Base-by-base conservation (phyloP, 2,797 vertebrate genomes). In the Vultur gryphus region DNA sequence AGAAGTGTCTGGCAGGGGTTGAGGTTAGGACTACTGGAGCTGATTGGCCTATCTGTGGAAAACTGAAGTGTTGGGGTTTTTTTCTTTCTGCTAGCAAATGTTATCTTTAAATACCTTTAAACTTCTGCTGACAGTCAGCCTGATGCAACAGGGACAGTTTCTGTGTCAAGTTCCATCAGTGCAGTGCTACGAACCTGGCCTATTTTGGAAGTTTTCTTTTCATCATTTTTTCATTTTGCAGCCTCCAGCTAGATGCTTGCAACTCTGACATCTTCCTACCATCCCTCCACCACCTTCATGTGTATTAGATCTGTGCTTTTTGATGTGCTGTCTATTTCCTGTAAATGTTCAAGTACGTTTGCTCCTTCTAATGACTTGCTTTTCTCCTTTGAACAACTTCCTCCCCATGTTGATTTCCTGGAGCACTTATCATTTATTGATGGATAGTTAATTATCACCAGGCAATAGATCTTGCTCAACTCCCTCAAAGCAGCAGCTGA, bases 361-460 rank as follows among this genome's bases (percentile, higher is more conserved):
- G 57, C 69, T 92, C 41, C 64, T 76, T 90, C 73, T 97, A 96
- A 96, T 93, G 94, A 93, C 81, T 96, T 95, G 87, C 82, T 89
- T 96, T 93, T 94, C 87, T 86, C 78, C 81, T 89, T 96, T 93
- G 78, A 95, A 87, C 65, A 95, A 94, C 61, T 94, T 93, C 90
- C 96, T 93, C 86, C 59, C 91, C 44, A 16, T 79, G 69, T 78
- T 96, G 89, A 73, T 93, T 97, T 97, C 91, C 73, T 67, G 51
- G 39, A 89, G 59, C 86, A 94, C 81, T 94, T 92, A 96, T 92
- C 89, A 95, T 84, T 92, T 96, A 94, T 96, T 95, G 96, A 97
- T 87, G 58, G 85, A 91, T 92, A 92, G 89, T 95, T 97, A 96
- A 96, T 95, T 96, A 96, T 89, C 82, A 87, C 39, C 61, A 87